Evolutionary conservation across 2,797 vertebrate species (phyloP).

Genomic region (Phyllotis vaccarum): DNA sequence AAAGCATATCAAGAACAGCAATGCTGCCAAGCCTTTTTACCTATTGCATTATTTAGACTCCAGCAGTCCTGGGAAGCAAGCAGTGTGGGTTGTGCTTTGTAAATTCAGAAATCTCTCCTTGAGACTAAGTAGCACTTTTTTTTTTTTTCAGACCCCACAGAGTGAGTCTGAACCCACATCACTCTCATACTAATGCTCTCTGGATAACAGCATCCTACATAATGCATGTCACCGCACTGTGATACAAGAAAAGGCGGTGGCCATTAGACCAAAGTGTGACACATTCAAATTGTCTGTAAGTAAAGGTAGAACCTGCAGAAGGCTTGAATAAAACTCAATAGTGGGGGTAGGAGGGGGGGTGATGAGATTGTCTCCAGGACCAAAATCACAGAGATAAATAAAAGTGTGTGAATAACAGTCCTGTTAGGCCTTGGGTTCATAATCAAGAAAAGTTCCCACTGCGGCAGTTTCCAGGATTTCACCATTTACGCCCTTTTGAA

Average conservation of each 20-base stretch:
- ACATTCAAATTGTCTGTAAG: not conserved
- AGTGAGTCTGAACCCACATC: not conserved
- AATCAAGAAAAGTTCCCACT: conserved; percentile 43
- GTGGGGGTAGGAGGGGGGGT: not conserved
- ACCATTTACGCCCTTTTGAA: not conserved
- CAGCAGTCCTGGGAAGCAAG: not conserved
- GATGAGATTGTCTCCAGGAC: not conserved
- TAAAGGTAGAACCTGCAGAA: not conserved
- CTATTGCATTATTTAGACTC: not conserved
- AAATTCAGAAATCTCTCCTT: not conserved
- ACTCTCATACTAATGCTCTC: not conserved
- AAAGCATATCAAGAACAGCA: not conserved
- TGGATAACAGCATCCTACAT: not conserved
- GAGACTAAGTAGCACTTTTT: not conserved
- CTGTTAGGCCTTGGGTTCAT: not conserved
- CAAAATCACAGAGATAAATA: not conserved
- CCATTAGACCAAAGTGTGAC: not conserved
- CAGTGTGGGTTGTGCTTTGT: not conserved
- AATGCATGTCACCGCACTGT: not conserved
- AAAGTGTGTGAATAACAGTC: not conserved
- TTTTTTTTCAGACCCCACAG: not conserved
- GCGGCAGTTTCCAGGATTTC: not conserved
- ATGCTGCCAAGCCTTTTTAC: not conserved
- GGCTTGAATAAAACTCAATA: not conserved
- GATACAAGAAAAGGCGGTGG: not conserved